These are phyloP conservation scores for Bursaphelenchus mucronatus DNA, from an alignment of 1,140 invertebrate species.

Conservation along the genomic window DNA sequence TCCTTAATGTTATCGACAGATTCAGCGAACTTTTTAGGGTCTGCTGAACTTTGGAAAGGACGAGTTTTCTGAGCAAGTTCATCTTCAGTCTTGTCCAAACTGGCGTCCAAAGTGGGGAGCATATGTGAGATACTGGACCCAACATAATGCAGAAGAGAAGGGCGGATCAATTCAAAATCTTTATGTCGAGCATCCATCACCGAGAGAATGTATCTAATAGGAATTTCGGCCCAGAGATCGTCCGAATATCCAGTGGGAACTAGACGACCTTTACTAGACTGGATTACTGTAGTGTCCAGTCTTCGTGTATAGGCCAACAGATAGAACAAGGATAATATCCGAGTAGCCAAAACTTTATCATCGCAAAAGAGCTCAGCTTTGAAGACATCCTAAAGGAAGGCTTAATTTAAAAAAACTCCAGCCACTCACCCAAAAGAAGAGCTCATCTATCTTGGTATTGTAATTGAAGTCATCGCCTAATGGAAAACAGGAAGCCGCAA, in stretches of 20 bases:
- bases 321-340: conserved; percentile 34
- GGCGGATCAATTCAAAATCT: conserved; percentile 33
- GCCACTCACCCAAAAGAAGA: conserved; percentile 32
- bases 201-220: conserved; percentile 34
- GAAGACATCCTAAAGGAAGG: conserved; percentile 38
- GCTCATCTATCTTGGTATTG: conserved; percentile 36
- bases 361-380: conserved; percentile 36
- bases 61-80: conserved; percentile 6
- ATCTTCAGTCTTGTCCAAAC: conserved; percentile 15
- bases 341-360: conserved; percentile 28
- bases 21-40: conserved; percentile 2
- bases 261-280: not conserved
- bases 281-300: conserved; percentile 21
- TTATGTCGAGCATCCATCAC: conserved; percentile 24
- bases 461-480: conserved; percentile 15
- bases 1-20: conserved; percentile 14
- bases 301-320: conserved; percentile 39
- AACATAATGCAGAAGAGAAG: conserved; percentile 30
- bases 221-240: conserved; percentile 37
- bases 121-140: conserved; percentile 35
- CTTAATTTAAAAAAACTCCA: not conserved
- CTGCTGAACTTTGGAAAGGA: not conserved
- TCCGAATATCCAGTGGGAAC: conserved; percentile 32
- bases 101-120: conserved; percentile 25
- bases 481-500: conserved; percentile 38